Percentiles rank a stretch among this genome's conserved stretches.
Evolutionary conservation across 2,888 invertebrate species (phyloP).

Genomic region (Ormyrus labotus): DNA sequence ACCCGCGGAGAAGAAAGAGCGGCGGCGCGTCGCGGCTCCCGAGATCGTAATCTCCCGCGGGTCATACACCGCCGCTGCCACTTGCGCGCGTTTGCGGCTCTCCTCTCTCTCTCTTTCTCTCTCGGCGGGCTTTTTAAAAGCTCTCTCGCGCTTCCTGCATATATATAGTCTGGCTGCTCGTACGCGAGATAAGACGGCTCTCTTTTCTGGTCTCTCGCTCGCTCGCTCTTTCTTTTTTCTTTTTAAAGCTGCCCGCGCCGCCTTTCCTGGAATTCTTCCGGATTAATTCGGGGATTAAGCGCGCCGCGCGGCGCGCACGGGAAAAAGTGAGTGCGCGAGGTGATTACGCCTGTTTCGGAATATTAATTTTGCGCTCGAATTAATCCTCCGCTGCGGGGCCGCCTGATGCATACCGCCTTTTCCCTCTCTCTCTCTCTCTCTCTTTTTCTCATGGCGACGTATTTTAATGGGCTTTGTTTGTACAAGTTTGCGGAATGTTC

Average conservation of each 20-base stretch:
- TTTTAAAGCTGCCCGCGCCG: not conserved
- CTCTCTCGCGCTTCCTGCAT: not conserved
- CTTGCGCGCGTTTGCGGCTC: not conserved
- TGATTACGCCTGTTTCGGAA: conserved; percentile 41
- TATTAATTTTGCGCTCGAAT: conserved; percentile 51
- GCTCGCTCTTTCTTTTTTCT: not conserved
- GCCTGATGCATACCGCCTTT: too few relatives aligned
- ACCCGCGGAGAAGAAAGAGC: not conserved
- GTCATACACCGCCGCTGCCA: not conserved
- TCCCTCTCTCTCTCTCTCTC: too few relatives aligned
- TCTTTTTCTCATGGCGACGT: too few relatives aligned
- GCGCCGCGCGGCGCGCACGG: not conserved
- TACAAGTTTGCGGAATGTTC: too few relatives aligned
- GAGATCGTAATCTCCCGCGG: conserved; percentile 28
- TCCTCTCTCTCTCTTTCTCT: not conserved
- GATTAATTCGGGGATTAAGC: conserved; percentile 50
- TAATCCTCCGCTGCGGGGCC: conserved; percentile 19
- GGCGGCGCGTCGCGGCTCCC: too few relatives aligned
- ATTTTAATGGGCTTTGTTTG: conserved; percentile 9
- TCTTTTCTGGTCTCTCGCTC: conserved; percentile 6
- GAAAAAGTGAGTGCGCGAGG: not conserved
- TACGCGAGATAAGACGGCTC: conserved; percentile 18
- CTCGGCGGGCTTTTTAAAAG: conserved; percentile 1
- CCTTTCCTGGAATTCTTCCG: conserved; percentile 38
- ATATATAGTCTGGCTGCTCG: not conserved